These are phyloP conservation scores for Ceratosolen fusciceps DNA, from an alignment of 1,140 invertebrate genomes.

Conservation along the genomic window DNA sequence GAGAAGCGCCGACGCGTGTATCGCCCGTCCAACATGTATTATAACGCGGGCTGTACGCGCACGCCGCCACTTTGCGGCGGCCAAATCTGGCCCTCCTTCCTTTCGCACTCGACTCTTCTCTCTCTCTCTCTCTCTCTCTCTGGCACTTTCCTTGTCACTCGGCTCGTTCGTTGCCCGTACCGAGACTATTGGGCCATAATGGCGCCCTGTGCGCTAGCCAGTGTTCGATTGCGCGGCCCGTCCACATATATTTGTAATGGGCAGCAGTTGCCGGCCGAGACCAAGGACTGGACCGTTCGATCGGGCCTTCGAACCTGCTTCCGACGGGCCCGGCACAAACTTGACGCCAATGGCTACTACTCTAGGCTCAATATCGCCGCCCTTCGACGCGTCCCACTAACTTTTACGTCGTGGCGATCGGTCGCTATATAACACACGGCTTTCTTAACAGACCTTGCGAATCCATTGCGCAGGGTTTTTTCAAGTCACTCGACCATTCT, in stretches of 20 bases:
- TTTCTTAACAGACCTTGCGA: too few species aligned
- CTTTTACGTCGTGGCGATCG: too few species aligned
- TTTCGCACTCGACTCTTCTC: neutral
- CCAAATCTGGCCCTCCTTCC: neutral
- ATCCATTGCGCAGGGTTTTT: too few species aligned
- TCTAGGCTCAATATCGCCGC: too few species aligned
- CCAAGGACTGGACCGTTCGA: neutral
- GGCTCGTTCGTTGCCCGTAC: neutral
- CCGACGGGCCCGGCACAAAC: too few species aligned
- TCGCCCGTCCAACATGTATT: slow-evolving; percentile 3
- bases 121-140: neutral
- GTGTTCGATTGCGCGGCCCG: neutral
- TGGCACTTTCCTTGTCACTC: neutral
- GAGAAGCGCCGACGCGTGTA: slow-evolving; percentile 1
- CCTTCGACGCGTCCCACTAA: too few species aligned
- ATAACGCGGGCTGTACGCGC: neutral
- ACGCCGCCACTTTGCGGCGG: slow-evolving; percentile 33
- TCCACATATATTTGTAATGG: neutral
- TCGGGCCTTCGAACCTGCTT: neutral
- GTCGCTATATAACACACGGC: too few species aligned
- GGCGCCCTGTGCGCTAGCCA: neutral
- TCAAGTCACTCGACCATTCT: too few species aligned
- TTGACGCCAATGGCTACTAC: too few species aligned
- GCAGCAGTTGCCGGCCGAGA: neutral
- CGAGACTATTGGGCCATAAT: neutral